Evolutionary conservation across 2,113 vertebrate species (phyloP).

Genomic region (Dissostichus mawsoni): DNA sequence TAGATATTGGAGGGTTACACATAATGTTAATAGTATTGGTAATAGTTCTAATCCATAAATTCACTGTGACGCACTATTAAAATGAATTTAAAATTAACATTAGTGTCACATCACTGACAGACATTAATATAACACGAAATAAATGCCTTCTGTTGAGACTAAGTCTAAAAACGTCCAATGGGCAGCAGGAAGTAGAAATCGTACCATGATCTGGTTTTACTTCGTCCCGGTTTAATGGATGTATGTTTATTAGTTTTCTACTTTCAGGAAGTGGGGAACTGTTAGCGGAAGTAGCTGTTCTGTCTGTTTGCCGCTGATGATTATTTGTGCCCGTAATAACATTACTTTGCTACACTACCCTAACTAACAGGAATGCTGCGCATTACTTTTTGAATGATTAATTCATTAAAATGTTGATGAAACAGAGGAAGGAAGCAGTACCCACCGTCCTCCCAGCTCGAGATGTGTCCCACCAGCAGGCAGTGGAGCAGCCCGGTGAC

Average conservation of each 20-base stretch:
- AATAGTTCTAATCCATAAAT: too few species aligned
- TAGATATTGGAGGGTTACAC: too few species aligned
- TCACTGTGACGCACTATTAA: too few species aligned
- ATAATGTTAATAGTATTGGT: too few species aligned
- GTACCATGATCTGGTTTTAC: too few species aligned
- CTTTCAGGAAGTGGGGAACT: neutral
- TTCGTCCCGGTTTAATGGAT: too few species aligned
- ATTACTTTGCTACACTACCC: neutral
- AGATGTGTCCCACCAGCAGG: neutral
- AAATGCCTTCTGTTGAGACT: too few species aligned
- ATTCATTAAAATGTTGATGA: neutral
- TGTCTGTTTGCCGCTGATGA: neutral
- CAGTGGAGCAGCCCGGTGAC: neutral
- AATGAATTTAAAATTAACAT: too few species aligned
- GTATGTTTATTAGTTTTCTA: neutral
- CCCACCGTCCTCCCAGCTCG: conserved; percentile 59
- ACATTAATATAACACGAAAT: too few species aligned
- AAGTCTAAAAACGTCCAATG: too few species aligned
- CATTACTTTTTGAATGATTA: neutral
- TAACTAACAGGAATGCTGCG: neutral
- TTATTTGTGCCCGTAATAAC: neutral
- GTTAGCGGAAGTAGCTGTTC: neutral
- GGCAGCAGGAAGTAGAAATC: too few species aligned
- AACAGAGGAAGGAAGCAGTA: neutral
- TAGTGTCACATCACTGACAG: too few species aligned